Percentiles rank a stretch among this genome's conserved stretches.
Conservation (phyloP, 2,797 vertebrate genomes). For the Pipistrellus nathusii region DNA sequence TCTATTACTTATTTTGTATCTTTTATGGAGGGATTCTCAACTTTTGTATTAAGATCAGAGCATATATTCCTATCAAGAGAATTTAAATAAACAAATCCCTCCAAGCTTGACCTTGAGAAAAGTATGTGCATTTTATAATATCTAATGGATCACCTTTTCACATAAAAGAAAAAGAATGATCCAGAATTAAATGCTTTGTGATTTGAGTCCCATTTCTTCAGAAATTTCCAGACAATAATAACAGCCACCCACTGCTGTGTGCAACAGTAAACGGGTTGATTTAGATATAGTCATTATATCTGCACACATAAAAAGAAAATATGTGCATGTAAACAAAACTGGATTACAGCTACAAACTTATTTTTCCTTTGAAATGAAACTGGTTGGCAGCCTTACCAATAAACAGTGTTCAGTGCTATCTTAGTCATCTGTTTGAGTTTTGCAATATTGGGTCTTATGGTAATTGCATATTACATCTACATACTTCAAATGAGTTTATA, state of each 20-base stretch:
- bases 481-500: conserved; percentile 73
- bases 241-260: conserved; percentile 54
- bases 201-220: conserved; percentile 45
- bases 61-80: neutral
- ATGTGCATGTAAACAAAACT: conserved; percentile 55
- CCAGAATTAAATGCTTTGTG: conserved; percentile 53
- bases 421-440: conserved; percentile 59
- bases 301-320: conserved; percentile 61
- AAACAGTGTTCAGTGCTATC: conserved; percentile 51
- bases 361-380: conserved; percentile 70
- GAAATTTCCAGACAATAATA: conserved; percentile 57
- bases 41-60: neutral
- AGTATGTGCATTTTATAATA: neutral
- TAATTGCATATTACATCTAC: conserved; percentile 76
- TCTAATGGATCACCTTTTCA: neutral
- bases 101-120: neutral
- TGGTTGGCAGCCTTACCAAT: conserved; percentile 64
- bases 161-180: neutral
- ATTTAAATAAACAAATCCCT: neutral
- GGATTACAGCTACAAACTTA: conserved; percentile 54
- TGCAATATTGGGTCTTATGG: conserved; percentile 65
- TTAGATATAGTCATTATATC: conserved; percentile 68
- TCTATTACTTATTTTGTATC: neutral
- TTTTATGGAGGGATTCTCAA: neutral
- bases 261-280: conserved; percentile 51